Conservation (phyloP, 2,888 invertebrate genomes). For the Synanthedon tipuliformis region DNA sequence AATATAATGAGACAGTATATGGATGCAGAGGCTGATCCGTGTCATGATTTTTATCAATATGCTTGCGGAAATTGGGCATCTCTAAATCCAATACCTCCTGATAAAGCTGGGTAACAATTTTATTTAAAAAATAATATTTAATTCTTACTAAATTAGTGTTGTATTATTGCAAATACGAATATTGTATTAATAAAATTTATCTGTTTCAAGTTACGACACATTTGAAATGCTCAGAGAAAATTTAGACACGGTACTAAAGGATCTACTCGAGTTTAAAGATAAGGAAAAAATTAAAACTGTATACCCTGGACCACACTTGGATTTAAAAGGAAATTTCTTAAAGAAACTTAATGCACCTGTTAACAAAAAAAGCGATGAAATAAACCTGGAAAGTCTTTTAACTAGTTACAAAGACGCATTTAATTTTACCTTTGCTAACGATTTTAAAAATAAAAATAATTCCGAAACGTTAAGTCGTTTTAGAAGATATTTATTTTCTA, state of each 20-base stretch:
- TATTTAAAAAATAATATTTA: neutral
- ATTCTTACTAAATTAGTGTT: neutral
- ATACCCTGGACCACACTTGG: slow-evolving; percentile 49
- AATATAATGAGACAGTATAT: slow-evolving; percentile 81
- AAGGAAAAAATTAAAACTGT: slow-evolving; percentile 28
- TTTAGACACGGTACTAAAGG: slow-evolving; percentile 75
- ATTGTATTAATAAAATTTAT: slow-evolving; percentile 2
- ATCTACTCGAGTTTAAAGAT: slow-evolving; percentile 72
- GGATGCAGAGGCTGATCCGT: slow-evolving; percentile 79
- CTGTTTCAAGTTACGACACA: slow-evolving; percentile 77
- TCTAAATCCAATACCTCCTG: slow-evolving; percentile 87
- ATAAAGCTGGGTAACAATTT: slow-evolving; percentile 75
- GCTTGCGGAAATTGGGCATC: slow-evolving; percentile 90
- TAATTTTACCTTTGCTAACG: slow-evolving; percentile 1
- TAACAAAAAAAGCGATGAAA: neutral
- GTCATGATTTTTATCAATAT: slow-evolving; percentile 86
- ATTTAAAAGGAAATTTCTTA: slow-evolving; percentile 34
- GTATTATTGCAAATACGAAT: too few relatives aligned
- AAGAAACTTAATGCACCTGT: slow-evolving; percentile 7
- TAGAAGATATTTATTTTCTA: slow-evolving; percentile 42
- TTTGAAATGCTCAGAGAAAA: slow-evolving; percentile 91
- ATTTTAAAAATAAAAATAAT: slow-evolving; percentile 17
- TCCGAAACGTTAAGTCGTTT: slow-evolving; percentile 43
- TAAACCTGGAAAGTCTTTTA: neutral
- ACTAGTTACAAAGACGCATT: neutral